Conservation (phyloP, 2,797 vertebrate species). For the Rhinatrema bivittatum region DNA sequence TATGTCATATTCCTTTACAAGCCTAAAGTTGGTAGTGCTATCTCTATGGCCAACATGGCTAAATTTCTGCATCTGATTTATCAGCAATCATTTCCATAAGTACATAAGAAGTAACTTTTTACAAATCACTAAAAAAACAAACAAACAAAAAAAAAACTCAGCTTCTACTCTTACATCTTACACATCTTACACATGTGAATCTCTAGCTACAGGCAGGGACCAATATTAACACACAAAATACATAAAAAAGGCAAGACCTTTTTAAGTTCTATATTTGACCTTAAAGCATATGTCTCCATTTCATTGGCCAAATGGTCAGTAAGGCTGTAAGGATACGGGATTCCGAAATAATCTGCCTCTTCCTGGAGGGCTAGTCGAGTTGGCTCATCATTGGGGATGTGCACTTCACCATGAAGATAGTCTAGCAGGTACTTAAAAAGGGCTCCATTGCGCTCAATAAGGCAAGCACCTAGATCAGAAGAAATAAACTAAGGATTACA, state of each 20-base stretch:
- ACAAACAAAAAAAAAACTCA: too few species aligned
- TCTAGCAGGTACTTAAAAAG: slow-evolving; percentile 61
- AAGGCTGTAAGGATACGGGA: slow-evolving; percentile 54
- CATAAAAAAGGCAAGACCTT: slow-evolving; percentile 59
- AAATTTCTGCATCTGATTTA: too few species aligned
- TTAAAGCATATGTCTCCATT: slow-evolving; percentile 56
- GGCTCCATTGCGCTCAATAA: slow-evolving; percentile 53
- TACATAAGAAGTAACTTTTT: too few species aligned
- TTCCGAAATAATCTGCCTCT: slow-evolving; percentile 64
- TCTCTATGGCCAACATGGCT: too few species aligned
- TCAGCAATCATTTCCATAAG: too few species aligned
- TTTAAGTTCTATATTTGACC: slow-evolving; percentile 55
- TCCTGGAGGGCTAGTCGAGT: slow-evolving; percentile 42
- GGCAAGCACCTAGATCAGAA: slow-evolving; percentile 46
- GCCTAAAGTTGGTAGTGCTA: too few species aligned
- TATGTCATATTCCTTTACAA: too few species aligned
- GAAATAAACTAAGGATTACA: background rate
- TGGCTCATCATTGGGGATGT: slow-evolving; percentile 45
- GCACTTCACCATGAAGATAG: slow-evolving; percentile 59
- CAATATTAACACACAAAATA: too few species aligned
- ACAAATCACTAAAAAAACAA: too few species aligned
- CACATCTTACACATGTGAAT: too few species aligned
- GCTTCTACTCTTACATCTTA: too few species aligned
- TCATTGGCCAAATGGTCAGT: slow-evolving; percentile 60
- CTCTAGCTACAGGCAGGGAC: too few species aligned